Base-by-base conservation (phyloP, 2,113 vertebrate species). In the Dasypus novemcinctus region DNA sequence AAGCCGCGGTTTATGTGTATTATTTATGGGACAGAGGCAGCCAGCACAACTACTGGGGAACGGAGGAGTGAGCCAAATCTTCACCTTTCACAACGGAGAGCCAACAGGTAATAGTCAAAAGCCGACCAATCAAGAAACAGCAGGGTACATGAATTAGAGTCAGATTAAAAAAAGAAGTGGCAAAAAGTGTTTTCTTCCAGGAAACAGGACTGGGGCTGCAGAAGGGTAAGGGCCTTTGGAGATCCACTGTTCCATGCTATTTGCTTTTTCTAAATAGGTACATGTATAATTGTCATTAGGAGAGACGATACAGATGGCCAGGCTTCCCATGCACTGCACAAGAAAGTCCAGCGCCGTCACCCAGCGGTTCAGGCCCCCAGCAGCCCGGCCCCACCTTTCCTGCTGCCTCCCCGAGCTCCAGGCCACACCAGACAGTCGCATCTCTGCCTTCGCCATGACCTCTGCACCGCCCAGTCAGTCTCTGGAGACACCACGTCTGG, bases 391-490 rank as follows among this genome's bases (percentile, higher is more conserved):
- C 20, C 74, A 31, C 17, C 54, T 11, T 23, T 38, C 46, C 2
- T 31, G 14, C 7, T 27, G 41, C 5, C 66, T 49, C 54, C 88
- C 31, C 25, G 0, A 0, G 1, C 33, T 23, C 7, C 49, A 3
- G 54, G 46, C 31, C 0, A 0, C 20, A 0, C 43, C 17, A 15
- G 0, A 4, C 3, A 1, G 43, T n/a, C 31, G 0, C 1, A 0
- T 27, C 72, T 29, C 78, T 3, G 1, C 41, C 36, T 81, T 52
- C 1, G 0, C 0, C 0, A 18, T 1, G 31, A 17, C 57, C 9
- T 4, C 6, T 4, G 11, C 13, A 17, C 0, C 52, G 0, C n/a
- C 69, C 31, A 36, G 6, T 36, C 90, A 5, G 2, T 2, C 7
- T 21, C 93, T 59, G 36, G 27, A 87, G 71, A 87, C 31, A 5